These are phyloP conservation scores for Drosophila sordidapex DNA, from an alignment of 2,888 invertebrate species.

Conservation along the genomic window DNA sequence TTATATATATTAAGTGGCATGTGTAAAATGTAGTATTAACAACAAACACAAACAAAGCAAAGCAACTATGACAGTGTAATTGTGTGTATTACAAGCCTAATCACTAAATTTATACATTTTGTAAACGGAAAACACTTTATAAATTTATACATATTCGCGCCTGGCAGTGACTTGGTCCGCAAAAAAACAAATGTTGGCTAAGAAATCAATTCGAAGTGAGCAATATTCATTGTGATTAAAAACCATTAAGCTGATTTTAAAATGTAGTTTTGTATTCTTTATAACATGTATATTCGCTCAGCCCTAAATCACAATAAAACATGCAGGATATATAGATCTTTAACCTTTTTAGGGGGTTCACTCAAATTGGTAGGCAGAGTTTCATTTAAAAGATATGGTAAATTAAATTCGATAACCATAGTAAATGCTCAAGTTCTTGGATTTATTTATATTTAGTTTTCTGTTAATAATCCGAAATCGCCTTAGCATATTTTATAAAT, in stretches of 20 bases:
- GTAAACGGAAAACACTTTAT: conserved; percentile 28
- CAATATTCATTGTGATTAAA: conserved; percentile 73
- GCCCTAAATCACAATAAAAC: background rate
- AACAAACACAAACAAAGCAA: conserved; percentile 7
- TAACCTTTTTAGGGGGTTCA: background rate
- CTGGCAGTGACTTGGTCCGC: conserved; percentile 31
- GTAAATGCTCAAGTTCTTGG: background rate
- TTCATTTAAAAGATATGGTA: background rate
- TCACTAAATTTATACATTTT: conserved; percentile 50
- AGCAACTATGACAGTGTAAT: conserved; percentile 13
- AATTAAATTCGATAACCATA: background rate
- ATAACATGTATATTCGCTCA: background rate
- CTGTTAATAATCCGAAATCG: background rate
- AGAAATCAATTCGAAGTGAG: conserved; percentile 56
- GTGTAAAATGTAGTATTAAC: conserved; percentile 33
- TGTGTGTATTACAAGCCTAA: conserved; percentile 31
- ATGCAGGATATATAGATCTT: background rate
- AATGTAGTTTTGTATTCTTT: conserved; percentile 4
- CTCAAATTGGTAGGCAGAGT: background rate
- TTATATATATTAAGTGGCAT: conserved; percentile 40
- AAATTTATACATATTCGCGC: conserved; percentile 21
- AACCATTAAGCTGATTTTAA: conserved; percentile 21
- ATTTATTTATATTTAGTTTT: background rate
- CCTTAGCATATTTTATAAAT: background rate
- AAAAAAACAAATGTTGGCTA: conserved; percentile 42